Evolutionary conservation across 2,797 vertebrate genomes (phyloP), one percentile per base, ranked within the genome.

Genomic region (Sciurus vulgaris): DNA sequence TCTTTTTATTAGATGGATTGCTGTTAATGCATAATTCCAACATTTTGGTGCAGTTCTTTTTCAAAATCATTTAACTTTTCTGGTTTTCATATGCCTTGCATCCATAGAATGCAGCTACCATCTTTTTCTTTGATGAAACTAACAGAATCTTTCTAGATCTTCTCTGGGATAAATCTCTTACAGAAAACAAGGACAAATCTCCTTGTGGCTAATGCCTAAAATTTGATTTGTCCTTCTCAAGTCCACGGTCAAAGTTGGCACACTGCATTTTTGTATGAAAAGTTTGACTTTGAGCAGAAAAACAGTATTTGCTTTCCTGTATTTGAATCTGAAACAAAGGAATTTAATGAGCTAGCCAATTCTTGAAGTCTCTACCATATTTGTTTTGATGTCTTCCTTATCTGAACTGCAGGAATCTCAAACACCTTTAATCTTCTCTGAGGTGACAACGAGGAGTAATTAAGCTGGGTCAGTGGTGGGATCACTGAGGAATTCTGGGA

Each of bases 391-490:
- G 77, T 47, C 54, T 73, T 69, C 49, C 35, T 89, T 93, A 24
- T 89, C 56, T 70, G 9, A 3, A 61, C 49, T 51, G 12, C 2
- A 30, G 59, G 63, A 82, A 74, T 63, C 85, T 78, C 56, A 35
- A 47, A 38, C 10, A 70, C 30, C 38, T 79, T 89, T 79, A 47
- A 72, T 81, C 51, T 87, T 92, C 89, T 84, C 61, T 14, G 24
- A 89, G 59, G 24, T 69, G 47, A 65, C 65, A 14, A 44, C 87
- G 56, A 90, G 47, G 78, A 85, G 84, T 70, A 72, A 86, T 81
- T 76, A 86, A 87, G 59, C 88, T 74, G 76, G 38, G 79, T 74
- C 95, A 70, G n/a, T 59, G 74, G 61, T 94, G 17, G 73, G 47
- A 33, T 77, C 92, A 33, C 41, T 35, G 33, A 77, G 79, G 70